These are phyloP conservation scores for Euwallacea similis DNA, from an alignment of 1,140 invertebrate genomes.

Conservation along the genomic window DNA sequence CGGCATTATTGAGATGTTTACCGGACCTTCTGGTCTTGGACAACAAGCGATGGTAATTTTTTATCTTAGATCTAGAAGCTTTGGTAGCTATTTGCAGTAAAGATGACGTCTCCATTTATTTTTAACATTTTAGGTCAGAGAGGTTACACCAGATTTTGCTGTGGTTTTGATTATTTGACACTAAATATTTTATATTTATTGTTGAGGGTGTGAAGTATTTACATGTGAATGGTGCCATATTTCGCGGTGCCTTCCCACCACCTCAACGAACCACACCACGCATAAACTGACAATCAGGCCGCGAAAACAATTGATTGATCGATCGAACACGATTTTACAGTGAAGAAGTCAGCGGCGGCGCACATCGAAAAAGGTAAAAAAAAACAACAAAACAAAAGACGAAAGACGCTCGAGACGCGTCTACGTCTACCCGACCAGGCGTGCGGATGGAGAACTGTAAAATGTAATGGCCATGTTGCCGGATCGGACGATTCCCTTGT, in stretches of 20 bases:
- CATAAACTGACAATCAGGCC: neutral
- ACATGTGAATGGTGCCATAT: neutral
- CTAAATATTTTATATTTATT: neutral
- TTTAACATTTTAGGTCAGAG: neutral
- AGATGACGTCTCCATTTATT: slow-evolving; percentile 17
- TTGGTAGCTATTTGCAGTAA: slow-evolving; percentile 16
- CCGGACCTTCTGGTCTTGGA: slow-evolving; percentile 1
- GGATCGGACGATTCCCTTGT: slow-evolving; percentile 9
- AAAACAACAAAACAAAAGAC: slow-evolving; percentile 14
- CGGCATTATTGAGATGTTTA: slow-evolving; percentile 8
- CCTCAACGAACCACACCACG: neutral
- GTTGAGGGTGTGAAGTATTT: neutral
- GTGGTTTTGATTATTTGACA: neutral
- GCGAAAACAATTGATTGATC: neutral
- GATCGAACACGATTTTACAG: too few species aligned
- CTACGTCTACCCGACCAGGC: slow-evolving; percentile 24
- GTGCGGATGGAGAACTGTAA: slow-evolving; percentile 28
- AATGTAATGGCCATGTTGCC: slow-evolving; percentile 30
- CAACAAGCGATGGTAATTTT: slow-evolving; percentile 10
- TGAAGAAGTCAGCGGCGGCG: neutral
- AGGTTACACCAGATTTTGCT: neutral
- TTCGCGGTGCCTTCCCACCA: neutral
- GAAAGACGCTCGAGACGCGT: neutral
- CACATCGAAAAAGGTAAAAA: slow-evolving; percentile 22
- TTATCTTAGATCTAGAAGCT: slow-evolving; percentile 10